Evolutionary conservation across 2,888 invertebrate species (phyloP).

Genomic region (Mayetiola destructor): DNA sequence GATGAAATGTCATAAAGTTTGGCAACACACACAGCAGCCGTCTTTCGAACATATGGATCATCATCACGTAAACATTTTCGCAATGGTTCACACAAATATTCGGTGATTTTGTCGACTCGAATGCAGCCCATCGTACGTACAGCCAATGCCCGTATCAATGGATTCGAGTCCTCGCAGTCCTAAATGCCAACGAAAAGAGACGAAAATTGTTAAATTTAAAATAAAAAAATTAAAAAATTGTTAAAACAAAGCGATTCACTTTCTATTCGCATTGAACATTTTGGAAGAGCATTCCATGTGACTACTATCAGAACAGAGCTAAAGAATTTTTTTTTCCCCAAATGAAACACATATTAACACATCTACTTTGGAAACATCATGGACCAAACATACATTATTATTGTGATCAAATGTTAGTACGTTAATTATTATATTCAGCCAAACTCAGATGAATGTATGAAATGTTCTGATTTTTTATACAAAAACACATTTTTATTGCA

Average conservation of each 20-base stretch:
- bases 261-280: not conserved
- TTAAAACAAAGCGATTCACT: not conserved
- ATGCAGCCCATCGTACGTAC: conserved; percentile 99
- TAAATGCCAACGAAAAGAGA: conserved; percentile 36
- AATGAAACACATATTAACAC: too few species aligned
- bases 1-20: conserved; percentile 93
- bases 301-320: too few species aligned
- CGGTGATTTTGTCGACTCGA: conserved; percentile 98
- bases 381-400: too few species aligned
- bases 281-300: too few species aligned
- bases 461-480: too few species aligned
- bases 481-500: too few species aligned
- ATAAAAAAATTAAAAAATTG: not conserved
- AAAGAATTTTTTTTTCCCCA: too few species aligned
- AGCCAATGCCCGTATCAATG: conserved; percentile 92
- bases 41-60: conserved; percentile 95
- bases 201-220: not conserved
- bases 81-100: conserved; percentile 95
- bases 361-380: too few species aligned
- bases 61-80: conserved; percentile 90
- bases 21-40: conserved; percentile 98
- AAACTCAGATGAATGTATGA: too few species aligned
- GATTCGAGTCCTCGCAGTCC: conserved; percentile 99
- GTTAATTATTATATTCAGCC: too few species aligned
- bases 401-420: too few species aligned